phyloP scores from a whole-genome alignment of 2,797 vertebrate genomes.

The Macropus fuliginosus region DNA sequence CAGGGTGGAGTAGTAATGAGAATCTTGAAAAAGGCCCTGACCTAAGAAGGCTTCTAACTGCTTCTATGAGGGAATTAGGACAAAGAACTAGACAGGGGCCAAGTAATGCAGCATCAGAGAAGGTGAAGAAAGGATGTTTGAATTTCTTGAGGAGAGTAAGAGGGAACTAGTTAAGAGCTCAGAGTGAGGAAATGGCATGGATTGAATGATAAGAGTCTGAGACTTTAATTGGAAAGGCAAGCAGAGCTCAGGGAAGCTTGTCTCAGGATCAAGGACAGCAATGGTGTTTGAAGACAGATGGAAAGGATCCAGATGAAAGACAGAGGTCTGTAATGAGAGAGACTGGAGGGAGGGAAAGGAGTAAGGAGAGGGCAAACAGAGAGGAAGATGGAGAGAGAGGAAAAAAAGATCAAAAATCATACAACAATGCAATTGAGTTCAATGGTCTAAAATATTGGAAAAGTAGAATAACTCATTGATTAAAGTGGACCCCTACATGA shows the following conservation, averaged over 20 bases:
- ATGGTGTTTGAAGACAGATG: background rate
- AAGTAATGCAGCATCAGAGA: background rate
- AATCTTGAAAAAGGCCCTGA: fast-evolving
- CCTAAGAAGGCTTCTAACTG: background rate
- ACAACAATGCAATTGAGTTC: background rate
- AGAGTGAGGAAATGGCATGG: background rate
- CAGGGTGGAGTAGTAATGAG: background rate
- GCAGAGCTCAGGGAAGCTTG: background rate
- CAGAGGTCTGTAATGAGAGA: background rate
- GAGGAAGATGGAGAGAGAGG: background rate
- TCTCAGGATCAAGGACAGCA: background rate
- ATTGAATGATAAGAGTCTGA: background rate
- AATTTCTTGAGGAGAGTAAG: background rate
- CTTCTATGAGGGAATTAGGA: background rate
- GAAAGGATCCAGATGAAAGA: slow-evolving; percentile 1
- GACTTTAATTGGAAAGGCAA: background rate
- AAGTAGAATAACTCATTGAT: slow-evolving; percentile 14
- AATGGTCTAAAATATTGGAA: background rate
- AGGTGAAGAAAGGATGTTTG: background rate
- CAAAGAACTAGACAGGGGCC: background rate
- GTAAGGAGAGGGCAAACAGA: background rate
- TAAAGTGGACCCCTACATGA: background rate
- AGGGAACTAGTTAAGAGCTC: background rate
- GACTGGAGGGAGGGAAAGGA: background rate
- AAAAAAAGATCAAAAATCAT: background rate